Evolutionary conservation across 92 coral and sea anemone species (phyloP).

Genomic region (Epizoanthus rinbou): DNA sequence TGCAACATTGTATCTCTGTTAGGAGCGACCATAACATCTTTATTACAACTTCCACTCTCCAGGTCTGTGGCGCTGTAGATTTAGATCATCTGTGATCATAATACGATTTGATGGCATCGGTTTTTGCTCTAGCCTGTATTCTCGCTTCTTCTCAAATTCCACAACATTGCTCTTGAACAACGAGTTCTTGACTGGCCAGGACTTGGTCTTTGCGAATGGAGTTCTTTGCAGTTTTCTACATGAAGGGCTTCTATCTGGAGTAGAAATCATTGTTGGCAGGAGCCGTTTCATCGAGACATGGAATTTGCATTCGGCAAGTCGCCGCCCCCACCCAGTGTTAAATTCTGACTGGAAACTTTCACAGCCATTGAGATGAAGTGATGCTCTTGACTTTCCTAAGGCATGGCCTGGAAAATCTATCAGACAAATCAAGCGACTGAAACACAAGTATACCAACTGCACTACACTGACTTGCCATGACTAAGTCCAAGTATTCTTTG

Average conservation of each 20-base stretch:
- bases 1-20: too few species aligned
- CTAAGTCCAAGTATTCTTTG: background rate
- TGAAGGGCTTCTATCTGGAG: constrained; percentile 5
- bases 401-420: background rate
- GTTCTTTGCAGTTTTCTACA: background rate
- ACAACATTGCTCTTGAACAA: too few species aligned
- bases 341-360: background rate
- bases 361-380: background rate
- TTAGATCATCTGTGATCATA: too few species aligned
- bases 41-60: too few species aligned
- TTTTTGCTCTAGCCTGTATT: background rate
- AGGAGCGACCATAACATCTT: too few species aligned
- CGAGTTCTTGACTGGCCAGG: background rate
- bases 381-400: background rate
- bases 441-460: too few species aligned
- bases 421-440: too few species aligned
- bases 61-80: too few species aligned
- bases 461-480: too few species aligned
- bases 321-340: background rate
- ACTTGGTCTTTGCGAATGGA: background rate
- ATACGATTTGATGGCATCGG: constrained; percentile 1
- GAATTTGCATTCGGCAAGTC: background rate
- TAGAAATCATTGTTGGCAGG: constrained; percentile 1
- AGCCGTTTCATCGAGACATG: background rate
- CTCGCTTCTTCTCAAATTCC: too few species aligned